These are phyloP conservation scores for Hydrolagus affinis DNA, from an alignment of 2,113 vertebrate genomes.

Conservation along the genomic window DNA sequence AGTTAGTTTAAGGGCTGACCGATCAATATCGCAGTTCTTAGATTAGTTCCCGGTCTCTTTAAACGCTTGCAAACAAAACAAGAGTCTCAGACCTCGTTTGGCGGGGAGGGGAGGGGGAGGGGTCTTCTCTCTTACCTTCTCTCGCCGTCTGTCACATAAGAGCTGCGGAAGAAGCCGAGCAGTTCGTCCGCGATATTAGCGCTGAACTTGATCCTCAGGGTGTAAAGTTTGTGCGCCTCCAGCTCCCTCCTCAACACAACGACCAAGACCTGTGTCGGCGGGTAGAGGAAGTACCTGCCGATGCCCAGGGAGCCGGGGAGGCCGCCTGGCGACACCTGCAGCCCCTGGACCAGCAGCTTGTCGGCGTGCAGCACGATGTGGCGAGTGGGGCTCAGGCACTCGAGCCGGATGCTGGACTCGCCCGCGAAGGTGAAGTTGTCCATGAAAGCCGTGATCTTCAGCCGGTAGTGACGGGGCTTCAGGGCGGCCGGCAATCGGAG, in stretches of 20 bases:
- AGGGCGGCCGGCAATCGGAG: conserved; percentile 66
- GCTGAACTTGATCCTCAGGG: conserved; percentile 77
- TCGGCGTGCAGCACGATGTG: conserved; percentile 84
- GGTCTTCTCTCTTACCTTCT: conserved; percentile 80
- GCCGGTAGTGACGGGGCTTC: conserved; percentile 83
- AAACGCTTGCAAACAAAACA: no score
- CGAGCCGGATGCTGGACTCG: conserved; percentile 81
- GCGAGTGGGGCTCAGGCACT: conserved; percentile 75
- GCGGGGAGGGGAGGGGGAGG: no score
- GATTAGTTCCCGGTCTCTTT: no score
- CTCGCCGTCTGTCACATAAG: conserved; percentile 76
- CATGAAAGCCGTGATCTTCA: conserved; percentile 76
- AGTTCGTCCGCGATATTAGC: conserved; percentile 88
- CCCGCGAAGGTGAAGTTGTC: conserved; percentile 95
- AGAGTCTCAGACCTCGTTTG: no score
- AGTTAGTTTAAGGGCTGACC: no score
- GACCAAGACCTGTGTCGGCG: conserved; percentile 76
- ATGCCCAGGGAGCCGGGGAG: conserved; percentile 59
- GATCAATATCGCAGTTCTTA: no score
- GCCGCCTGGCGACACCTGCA: conserved; percentile 70
- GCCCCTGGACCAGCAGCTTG: conserved; percentile 68
- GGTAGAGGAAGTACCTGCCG: conserved; percentile 67
- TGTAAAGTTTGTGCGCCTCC: conserved; percentile 72
- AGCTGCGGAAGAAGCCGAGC: conserved; percentile 89
- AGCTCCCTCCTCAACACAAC: conserved; percentile 79